Percentiles rank a stretch among this genome's conserved stretches.
phyloP scores from a whole-genome alignment of 2,888 invertebrate species.

The Dione vanillae region DNA sequence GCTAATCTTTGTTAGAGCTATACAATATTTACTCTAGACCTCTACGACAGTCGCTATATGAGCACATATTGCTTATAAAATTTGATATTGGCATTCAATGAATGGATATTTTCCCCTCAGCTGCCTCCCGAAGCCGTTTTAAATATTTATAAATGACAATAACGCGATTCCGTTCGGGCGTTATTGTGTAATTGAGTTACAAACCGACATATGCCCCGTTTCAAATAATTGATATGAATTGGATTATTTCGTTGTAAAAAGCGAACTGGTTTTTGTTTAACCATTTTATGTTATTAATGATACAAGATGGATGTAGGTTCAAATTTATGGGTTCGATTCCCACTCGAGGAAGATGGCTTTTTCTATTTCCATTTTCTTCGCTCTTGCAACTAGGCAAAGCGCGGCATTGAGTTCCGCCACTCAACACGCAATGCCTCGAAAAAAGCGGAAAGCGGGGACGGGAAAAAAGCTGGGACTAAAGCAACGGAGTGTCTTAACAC shows the following conservation, averaged over 20 bases:
- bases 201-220: constrained; percentile 35
- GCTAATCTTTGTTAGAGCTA: no score
- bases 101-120: constrained; percentile 15
- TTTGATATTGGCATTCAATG: constrained; percentile 21
- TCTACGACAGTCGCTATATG: neutral
- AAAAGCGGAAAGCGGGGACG: no score
- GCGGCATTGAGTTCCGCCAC: no score
- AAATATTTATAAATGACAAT: constrained; percentile 40
- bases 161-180: constrained; percentile 33
- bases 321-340: no score
- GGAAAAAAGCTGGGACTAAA: no score
- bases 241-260: constrained; percentile 27
- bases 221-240: constrained; percentile 33
- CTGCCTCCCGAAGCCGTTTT: constrained; percentile 20
- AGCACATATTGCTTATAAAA: constrained; percentile 15
- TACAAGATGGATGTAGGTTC: neutral
- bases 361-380: no score
- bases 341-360: no score
- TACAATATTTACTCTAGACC: neutral
- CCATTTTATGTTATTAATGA: neutral
- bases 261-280: neutral
- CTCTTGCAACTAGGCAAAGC: no score
- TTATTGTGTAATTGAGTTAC: constrained; percentile 41
- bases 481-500: no score
- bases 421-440: no score